Evolutionary conservation across 2,113 vertebrate genomes (phyloP).

Genomic region (Nothocercus nigrocapillus): DNA sequence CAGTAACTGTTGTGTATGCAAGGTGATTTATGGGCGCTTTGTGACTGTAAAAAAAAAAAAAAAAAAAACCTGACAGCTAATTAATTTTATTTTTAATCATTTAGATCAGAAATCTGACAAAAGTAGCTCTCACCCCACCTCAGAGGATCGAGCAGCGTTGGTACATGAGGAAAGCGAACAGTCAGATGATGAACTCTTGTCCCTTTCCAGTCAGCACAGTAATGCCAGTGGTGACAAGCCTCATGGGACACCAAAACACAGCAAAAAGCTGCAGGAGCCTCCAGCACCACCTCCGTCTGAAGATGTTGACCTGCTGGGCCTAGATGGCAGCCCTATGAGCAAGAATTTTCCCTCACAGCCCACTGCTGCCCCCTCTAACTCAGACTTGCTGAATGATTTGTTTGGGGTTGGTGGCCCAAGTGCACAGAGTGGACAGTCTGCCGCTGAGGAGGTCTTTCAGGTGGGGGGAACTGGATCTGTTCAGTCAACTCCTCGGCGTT

Average conservation of each 20-base stretch:
- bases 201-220: constrained; percentile 93
- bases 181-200: constrained; percentile 98
- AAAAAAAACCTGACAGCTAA: constrained; percentile 11
- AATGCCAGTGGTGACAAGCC: constrained; percentile 81
- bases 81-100: constrained; percentile 52
- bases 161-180: constrained; percentile 93
- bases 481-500: constrained; percentile 91
- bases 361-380: constrained; percentile 81
- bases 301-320: constrained; percentile 92
- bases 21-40: not conserved
- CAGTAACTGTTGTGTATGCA: not conserved
- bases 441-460: constrained; percentile 75
- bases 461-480: constrained; percentile 82
- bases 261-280: constrained; percentile 76
- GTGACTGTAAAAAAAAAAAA: not conserved
- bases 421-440: constrained; percentile 64
- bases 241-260: constrained; percentile 76
- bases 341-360: constrained; percentile 74
- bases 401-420: constrained; percentile 80
- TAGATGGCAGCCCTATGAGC: constrained; percentile 82
- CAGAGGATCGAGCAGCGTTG: constrained; percentile 85
- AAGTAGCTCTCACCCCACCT: constrained; percentile 78
- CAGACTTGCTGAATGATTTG: constrained; percentile 92
- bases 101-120: constrained; percentile 85
- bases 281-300: constrained; percentile 73